Evolutionary conservation across 2,888 invertebrate species (phyloP), one percentile per base, ranked within the genome.

Genomic region (Plebejus argus): DNA sequence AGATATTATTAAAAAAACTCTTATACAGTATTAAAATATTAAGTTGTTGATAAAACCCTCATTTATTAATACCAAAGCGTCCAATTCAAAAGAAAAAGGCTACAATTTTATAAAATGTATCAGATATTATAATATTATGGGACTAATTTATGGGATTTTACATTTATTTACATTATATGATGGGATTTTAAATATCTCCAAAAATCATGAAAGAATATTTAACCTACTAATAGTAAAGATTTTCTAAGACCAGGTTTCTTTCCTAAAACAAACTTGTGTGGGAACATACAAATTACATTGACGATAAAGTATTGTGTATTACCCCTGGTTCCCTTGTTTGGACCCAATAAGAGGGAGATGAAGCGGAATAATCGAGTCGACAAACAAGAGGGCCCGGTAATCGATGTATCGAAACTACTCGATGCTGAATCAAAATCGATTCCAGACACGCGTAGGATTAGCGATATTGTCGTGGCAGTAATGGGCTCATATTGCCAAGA

Each of bases 281-380:
- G 74, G 74, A 74, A 74, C 53, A 49, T 74, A 74, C 74, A 74
- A 74, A 74, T 74, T 49, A 74, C 74, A 74, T 74, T 74, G 56
- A 77, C 80, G 76, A 80, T 79, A 76, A 79, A 77, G 77, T 72
- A 78, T 76, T 79, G 76, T 72, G 58, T 70, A 56, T 58, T 58
- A 18, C n/a, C 78, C 75, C 71, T 72, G 80, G 74, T 49, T 45
- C 74, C 80, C 82, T 83, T 83, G 82, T 85, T 83, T 83, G 82
- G 81, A 83, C 87, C 90, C 91, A 92, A 92, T 92, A 92, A 90
- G 86, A 85, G 90, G 89, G 87, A 90, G 89, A 91, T 89, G 92
- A 91, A 89, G 90, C 87, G 91, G 90, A 92, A 93, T 92, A 92
- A 93, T 93, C 92, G 91, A 90, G 88, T 86, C 87, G 92, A 92